Conservation (phyloP, 2,888 invertebrate genomes). For the Rugalucina vietnamica region DNA sequence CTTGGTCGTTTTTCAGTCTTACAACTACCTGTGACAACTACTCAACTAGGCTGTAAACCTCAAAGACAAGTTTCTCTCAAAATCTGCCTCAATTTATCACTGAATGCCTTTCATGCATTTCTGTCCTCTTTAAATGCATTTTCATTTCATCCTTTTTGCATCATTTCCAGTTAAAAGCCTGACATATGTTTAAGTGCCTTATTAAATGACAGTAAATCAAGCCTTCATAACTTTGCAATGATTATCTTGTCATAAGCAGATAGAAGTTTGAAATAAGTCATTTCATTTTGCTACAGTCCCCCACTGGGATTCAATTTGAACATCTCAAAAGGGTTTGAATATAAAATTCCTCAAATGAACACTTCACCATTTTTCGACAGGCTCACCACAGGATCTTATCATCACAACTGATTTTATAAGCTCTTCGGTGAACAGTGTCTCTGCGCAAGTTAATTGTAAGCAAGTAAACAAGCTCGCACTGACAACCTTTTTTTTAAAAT, state of each 20-base stretch:
- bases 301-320: background rate
- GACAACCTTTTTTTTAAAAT: too few species aligned
- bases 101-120: background rate
- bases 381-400: background rate
- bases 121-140: background rate
- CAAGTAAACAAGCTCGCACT: too few species aligned
- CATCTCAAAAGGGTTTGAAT: background rate
- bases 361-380: slow-evolving; percentile 7
- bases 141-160: background rate
- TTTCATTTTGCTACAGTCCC: background rate
- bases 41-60: too few species aligned
- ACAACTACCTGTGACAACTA: too few species aligned
- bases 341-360: background rate
- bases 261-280: background rate
- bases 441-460: too few species aligned
- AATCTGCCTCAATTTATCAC: too few species aligned
- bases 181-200: slow-evolving; percentile 13
- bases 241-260: slow-evolving; percentile 12
- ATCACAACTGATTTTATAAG: background rate
- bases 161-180: background rate
- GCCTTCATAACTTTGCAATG: slow-evolving; percentile 10
- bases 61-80: too few species aligned
- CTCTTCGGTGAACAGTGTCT: background rate
- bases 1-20: too few species aligned
- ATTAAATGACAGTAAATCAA: slow-evolving; percentile 13